Base-by-base conservation (phyloP, 2,113 vertebrate species). In the Rhodinocichla rosea region DNA sequence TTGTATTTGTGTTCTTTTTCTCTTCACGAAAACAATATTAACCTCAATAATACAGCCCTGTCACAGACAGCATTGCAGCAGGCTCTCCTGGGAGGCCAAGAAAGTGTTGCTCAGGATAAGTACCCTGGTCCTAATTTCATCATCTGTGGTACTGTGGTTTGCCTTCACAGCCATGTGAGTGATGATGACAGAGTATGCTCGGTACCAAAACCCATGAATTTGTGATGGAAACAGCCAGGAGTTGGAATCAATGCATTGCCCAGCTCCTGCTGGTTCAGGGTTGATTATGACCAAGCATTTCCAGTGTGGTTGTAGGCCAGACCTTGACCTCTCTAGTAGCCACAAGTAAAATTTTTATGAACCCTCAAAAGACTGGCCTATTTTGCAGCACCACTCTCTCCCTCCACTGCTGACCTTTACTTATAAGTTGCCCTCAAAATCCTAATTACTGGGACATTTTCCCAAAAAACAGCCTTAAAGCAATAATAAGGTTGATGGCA, bases 171-270 rank as follows among this genome's bases (percentile, higher is more conserved):
- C 33, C 27, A 8, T 16, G 5, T 49, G 74, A 74, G 35, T 42
- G 76, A 30, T 50, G 80, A 28, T 53, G 37, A 24, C 42, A 91
- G 63, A 69, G 32, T 13, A 24, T 15, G 9, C 19, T 44, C 71
- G 63, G 21, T 82, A 94, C 57, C 24, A 40, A 82, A 68, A 44
- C 11, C 7, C 21, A 10, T 15, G 8, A 28, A 24, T 47, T 63
- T 56, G 9, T 75, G 22, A 62, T 82, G 74, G 35, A 85, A 91
- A 33, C 32, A 76, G 44, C 19, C 39, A 68, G 47, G 22, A 45
- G 22, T 53, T 64, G 33, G 33, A 91, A 84, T 3, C 0, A 0
- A 35, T n/a, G 26, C 3, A 0, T 59, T 86, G 37, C 16, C 33
- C 42, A 57, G 33, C 11, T 75, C 2, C 42, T 52, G 53, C 12